phyloP scores from a whole-genome alignment of 2,797 vertebrate species.

The Aulostomus chinensis region DNA sequence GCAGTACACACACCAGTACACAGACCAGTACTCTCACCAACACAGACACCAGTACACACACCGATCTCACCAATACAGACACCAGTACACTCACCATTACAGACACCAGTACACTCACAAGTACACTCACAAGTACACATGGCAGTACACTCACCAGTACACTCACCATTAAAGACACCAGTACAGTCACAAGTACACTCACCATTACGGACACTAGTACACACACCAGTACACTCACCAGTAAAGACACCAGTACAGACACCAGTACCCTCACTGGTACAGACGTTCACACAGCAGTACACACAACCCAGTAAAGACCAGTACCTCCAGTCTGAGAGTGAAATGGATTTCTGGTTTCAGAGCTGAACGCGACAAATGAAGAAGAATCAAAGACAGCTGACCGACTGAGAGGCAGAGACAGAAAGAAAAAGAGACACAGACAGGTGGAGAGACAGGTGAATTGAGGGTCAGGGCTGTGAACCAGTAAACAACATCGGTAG shows the following conservation, averaged over 20 bases:
- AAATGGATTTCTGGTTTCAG: slow-evolving; percentile 45
- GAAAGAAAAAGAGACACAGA: too few species aligned
- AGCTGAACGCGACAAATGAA: slow-evolving; percentile 33
- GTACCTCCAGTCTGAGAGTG: slow-evolving; percentile 61
- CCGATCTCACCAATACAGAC: neutral
- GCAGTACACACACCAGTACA: neutral
- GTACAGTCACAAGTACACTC: neutral
- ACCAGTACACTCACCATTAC: neutral
- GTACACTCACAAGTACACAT: neutral
- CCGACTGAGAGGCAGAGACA: slow-evolving; percentile 13
- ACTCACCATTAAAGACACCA: neutral
- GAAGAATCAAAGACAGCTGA: slow-evolving; percentile 53
- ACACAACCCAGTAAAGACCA: neutral
- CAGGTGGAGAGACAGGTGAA: neutral
- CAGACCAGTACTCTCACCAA: neutral
- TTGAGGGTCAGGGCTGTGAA: too few species aligned
- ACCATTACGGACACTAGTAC: too few species aligned
- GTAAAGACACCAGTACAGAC: too few species aligned
- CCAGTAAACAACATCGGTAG: too few species aligned
- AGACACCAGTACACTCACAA: neutral
- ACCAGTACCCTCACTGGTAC: neutral
- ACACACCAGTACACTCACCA: neutral
- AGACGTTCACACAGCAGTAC: neutral
- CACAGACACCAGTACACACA: too few species aligned
- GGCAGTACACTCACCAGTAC: too few species aligned